These are phyloP conservation scores for Lepisosteus osseus DNA, from an alignment of 2,113 vertebrate genomes.

Conservation along the genomic window DNA sequence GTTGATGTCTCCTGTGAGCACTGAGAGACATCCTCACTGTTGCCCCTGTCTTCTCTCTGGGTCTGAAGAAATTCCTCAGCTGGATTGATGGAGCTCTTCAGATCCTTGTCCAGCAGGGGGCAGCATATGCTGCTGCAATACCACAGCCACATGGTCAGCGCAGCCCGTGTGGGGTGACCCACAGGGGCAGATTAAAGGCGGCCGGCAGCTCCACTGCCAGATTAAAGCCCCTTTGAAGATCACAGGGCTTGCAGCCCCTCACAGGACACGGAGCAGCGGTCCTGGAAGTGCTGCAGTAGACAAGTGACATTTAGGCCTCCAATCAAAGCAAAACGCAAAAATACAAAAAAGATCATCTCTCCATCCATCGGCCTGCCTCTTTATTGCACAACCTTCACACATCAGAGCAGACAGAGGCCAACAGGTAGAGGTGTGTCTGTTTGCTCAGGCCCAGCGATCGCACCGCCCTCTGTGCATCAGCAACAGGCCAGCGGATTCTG, in stretches of 20 bases:
- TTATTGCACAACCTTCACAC: no score
- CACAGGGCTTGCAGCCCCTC: slow-evolving; percentile 1
- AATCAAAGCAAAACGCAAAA: no score
- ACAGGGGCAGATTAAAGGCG: slow-evolving; percentile 45
- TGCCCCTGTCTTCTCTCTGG: no score
- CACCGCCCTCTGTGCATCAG: background rate
- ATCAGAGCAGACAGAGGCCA: no score
- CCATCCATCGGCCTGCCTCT: no score
- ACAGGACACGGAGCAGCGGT: background rate
- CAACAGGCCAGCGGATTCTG: no score
- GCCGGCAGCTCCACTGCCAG: slow-evolving; percentile 36
- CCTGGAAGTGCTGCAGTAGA: no score
- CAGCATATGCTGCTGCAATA: slow-evolving; percentile 15
- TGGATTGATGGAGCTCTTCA: slow-evolving; percentile 1
- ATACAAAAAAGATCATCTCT: no score
- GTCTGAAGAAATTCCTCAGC: background rate
- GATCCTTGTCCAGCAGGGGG: slow-evolving; percentile 21
- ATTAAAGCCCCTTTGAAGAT: slow-evolving; percentile 47
- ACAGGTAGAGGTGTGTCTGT: background rate
- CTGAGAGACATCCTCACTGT: no score
- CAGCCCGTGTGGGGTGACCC: no score
- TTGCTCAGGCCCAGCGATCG: background rate
- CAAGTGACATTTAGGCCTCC: no score
- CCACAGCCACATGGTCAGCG: background rate
- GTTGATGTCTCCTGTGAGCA: no score